Evolutionary conservation across 1,140 invertebrate genomes (phyloP).

Genomic region (Zaprionus capensis): DNA sequence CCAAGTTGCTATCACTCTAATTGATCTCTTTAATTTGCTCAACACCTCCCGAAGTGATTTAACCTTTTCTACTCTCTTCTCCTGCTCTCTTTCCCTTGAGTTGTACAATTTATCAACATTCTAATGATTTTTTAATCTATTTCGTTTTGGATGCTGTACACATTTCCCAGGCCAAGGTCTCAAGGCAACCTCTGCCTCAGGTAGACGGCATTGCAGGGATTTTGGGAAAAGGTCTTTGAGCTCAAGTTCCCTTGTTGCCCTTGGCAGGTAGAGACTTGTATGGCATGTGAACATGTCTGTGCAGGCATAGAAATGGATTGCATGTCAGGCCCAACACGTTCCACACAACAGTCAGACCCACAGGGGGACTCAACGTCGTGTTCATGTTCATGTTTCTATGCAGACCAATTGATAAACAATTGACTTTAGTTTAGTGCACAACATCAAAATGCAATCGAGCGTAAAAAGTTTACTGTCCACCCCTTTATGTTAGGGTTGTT

Average conservation of each 20-base stretch:
- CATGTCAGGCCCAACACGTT: conserved; percentile 40
- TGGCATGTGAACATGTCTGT: conserved; percentile 44
- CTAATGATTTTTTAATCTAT: conserved; percentile 81
- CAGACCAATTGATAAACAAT: conserved; percentile 75
- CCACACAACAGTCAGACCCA: conserved; percentile 37
- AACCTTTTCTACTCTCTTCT: conserved; percentile 32
- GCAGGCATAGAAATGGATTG: conserved; percentile 61
- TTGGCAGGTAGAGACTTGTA: conserved; percentile 34
- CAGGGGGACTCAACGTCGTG: conserved; percentile 25
- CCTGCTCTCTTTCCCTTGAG: background rate
- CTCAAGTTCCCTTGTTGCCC: conserved; percentile 17
- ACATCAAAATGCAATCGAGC: conserved; percentile 70
- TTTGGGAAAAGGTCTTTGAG: conserved; percentile 29
- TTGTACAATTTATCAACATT: conserved; percentile 70
- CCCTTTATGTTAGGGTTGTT: background rate
- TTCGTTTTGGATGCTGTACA: conserved; percentile 50
- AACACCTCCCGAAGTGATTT: conserved; percentile 63
- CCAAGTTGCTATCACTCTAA: conserved; percentile 36
- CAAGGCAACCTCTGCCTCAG: conserved; percentile 40
- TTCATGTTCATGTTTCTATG: conserved; percentile 30
- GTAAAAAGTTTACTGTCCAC: conserved; percentile 48
- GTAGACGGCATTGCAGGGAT: conserved; percentile 40
- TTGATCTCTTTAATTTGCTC: conserved; percentile 64
- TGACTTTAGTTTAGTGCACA: conserved; percentile 70
- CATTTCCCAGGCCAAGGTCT: conserved; percentile 40